Evolutionary conservation across 2,113 vertebrate species (phyloP).

Genomic region (Aplodontia rufa): DNA sequence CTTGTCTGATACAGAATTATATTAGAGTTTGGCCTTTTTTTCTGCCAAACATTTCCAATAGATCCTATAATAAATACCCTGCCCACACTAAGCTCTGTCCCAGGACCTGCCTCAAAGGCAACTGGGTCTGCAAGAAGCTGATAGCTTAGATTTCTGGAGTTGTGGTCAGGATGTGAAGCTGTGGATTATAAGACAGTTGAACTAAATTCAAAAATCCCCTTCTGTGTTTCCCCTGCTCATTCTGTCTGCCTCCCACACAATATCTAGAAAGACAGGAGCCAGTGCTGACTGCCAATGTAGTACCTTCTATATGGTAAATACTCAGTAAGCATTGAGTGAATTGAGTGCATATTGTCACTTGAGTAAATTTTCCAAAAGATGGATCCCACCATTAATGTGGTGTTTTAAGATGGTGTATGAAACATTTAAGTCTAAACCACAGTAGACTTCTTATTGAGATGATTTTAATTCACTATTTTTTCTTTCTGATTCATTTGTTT

Average conservation of each 20-base stretch:
- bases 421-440: background rate
- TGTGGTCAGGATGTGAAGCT: background rate
- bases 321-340: background rate
- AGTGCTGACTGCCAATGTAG: background rate
- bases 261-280: background rate
- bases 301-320: too few species aligned
- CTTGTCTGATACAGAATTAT: background rate
- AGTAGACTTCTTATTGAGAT: background rate
- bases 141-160: background rate
- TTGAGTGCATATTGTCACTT: background rate
- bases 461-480: background rate
- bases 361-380: background rate
- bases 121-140: background rate
- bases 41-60: background rate
- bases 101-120: background rate
- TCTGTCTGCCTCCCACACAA: background rate
- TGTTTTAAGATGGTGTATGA: background rate
- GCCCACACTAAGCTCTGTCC: accelerated
- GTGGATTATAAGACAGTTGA: background rate
- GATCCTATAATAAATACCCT: background rate
- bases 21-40: background rate
- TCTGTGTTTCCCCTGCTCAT: background rate
- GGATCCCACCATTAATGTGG: background rate
- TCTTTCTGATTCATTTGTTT: background rate
- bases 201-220: background rate